Conservation (phyloP, 2,113 vertebrate species). For the Antechinus flavipes region DNA sequence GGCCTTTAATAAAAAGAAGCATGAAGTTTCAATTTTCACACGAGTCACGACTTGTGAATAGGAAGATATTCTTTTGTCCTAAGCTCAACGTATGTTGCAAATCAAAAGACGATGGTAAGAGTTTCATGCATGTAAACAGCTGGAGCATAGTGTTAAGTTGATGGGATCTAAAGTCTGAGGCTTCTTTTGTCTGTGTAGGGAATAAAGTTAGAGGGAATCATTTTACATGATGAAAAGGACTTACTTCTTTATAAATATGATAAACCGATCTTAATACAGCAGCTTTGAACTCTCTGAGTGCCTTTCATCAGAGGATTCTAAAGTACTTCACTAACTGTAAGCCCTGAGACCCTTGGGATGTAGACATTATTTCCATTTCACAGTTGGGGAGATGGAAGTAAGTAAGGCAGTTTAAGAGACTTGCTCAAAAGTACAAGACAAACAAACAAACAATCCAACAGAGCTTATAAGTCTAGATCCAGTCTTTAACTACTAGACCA, state of each 20-base stretch:
- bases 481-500: constrained; percentile 53
- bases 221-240: constrained; percentile 67
- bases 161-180: constrained; percentile 31
- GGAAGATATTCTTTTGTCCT: constrained; percentile 42
- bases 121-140: constrained; percentile 21
- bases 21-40: constrained; percentile 69
- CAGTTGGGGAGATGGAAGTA: constrained; percentile 39
- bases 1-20: constrained; percentile 63
- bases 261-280: constrained; percentile 69
- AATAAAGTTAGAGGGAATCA: constrained; percentile 61
- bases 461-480: constrained; percentile 8
- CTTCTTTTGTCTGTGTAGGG: constrained; percentile 20
- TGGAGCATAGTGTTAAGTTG: constrained; percentile 16
- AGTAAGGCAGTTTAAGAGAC: constrained; percentile 14
- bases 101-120: constrained; percentile 51
- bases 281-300: constrained; percentile 69
- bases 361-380: constrained; percentile 45
- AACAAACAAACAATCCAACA: not conserved
- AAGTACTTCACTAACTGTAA: constrained; percentile 66
- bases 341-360: constrained; percentile 42
- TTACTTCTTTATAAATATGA: constrained; percentile 70
- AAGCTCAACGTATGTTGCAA: constrained; percentile 11
- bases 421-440: constrained; percentile 32
- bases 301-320: constrained; percentile 68
- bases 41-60: constrained; percentile 57